These are phyloP conservation scores for Smutsia temminckii DNA, from an alignment of 2,797 vertebrate genomes.

Conservation along the genomic window DNA sequence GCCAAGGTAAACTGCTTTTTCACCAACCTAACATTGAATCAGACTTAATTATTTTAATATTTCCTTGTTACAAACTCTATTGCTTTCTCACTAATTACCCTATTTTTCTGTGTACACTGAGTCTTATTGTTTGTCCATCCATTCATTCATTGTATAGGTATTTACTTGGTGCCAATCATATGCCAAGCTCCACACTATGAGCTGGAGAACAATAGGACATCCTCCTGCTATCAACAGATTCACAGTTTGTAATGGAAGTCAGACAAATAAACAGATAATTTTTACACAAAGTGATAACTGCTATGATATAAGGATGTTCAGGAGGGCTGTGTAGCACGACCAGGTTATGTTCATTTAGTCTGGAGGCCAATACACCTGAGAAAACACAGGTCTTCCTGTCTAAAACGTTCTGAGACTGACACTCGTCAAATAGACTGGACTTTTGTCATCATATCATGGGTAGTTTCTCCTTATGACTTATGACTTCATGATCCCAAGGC, in stretches of 20 bases:
- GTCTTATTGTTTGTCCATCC: slow-evolving; percentile 1
- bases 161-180: neutral
- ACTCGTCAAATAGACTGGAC: neutral
- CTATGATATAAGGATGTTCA: neutral
- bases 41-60: neutral
- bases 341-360: neutral
- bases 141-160: slow-evolving; percentile 10
- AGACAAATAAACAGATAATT: slow-evolving; percentile 25
- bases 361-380: neutral
- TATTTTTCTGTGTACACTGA: neutral
- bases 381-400: neutral
- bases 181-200: neutral
- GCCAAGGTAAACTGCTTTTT: neutral
- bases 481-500: neutral
- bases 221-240: neutral
- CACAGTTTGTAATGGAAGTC: neutral
- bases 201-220: neutral
- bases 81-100: neutral
- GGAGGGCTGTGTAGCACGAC: neutral
- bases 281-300: neutral
- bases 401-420: neutral
- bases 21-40: neutral
- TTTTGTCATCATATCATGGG: neutral
- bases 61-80: neutral
- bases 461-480: neutral